Conservation (phyloP, 2,113 vertebrate genomes). For the Bujurquina vittata region DNA sequence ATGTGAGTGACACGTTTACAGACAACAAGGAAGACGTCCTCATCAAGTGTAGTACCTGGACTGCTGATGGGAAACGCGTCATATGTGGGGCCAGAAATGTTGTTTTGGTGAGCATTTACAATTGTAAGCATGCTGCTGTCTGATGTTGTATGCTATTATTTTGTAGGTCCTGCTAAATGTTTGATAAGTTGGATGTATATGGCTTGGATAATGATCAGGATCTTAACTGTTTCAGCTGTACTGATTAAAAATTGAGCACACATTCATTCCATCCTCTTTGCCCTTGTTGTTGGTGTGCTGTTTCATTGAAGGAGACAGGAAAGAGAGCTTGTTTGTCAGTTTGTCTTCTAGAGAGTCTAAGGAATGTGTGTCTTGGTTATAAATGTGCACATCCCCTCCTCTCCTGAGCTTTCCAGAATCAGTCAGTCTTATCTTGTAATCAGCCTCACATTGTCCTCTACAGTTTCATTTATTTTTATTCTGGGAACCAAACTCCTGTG, state of each 20-base stretch:
- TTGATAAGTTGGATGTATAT: neutral
- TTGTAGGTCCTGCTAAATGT: neutral
- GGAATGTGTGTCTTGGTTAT: constrained; percentile 38
- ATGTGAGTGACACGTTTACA: constrained; percentile 80
- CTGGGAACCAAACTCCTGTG: neutral
- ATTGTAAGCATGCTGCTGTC: neutral
- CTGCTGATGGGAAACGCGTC: constrained; percentile 81
- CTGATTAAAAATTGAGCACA: neutral
- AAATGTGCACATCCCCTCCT: constrained; percentile 3
- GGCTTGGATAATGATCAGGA: neutral
- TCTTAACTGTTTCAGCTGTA: neutral
- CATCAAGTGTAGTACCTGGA: constrained; percentile 92
- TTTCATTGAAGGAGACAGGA: neutral
- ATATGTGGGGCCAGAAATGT: constrained; percentile 87
- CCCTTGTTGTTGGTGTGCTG: constrained; percentile 2
- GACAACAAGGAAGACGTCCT: constrained; percentile 83
- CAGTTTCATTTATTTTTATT: constrained; percentile 9
- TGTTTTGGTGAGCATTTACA: constrained; percentile 85
- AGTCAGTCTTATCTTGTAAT: constrained; percentile 24
- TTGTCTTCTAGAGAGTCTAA: constrained; percentile 7
- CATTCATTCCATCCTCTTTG: neutral
- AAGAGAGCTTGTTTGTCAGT: constrained; percentile 2
- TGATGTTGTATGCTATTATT: neutral
- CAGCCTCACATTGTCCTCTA: constrained; percentile 21
- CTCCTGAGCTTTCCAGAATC: constrained; percentile 19